Evolutionary conservation across 2,113 vertebrate genomes (phyloP).

Genomic region (Notechis scutatus): DNA sequence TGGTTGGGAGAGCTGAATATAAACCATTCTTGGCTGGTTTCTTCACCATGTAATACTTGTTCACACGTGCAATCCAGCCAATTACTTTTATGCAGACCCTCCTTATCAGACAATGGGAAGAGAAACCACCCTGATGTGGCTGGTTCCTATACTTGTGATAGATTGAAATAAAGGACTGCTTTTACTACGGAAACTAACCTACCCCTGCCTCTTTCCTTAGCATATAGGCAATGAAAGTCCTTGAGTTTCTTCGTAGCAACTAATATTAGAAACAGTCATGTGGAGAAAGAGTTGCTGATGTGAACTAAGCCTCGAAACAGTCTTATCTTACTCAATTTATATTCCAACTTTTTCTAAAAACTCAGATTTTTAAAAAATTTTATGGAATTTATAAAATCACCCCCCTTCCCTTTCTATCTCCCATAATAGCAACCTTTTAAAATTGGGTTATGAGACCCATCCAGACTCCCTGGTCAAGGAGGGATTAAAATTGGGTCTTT

Average conservation of each 20-base stretch:
- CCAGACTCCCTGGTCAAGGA: background rate
- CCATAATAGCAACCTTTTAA: background rate
- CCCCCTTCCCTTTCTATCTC: background rate
- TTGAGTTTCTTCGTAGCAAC: background rate
- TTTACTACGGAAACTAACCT: background rate
- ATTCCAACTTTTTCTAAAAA: background rate
- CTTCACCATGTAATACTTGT: background rate
- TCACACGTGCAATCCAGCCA: background rate
- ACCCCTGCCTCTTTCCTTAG: background rate
- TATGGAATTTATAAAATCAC: background rate
- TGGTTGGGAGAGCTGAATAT: background rate
- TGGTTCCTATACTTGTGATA: background rate
- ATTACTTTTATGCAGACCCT: background rate
- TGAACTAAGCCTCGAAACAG: background rate
- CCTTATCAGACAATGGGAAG: background rate
- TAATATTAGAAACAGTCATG: background rate
- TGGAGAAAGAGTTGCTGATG: background rate
- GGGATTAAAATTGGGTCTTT: background rate
- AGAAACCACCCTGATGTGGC: background rate
- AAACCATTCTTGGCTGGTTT: background rate
- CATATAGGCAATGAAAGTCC: background rate
- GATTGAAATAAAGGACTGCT: background rate
- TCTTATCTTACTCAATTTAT: background rate
- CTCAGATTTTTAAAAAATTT: background rate
- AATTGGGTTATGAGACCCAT: background rate